phyloP scores from a whole-genome alignment of 2,888 invertebrate species.

The Gasteruption jaculator region DNA sequence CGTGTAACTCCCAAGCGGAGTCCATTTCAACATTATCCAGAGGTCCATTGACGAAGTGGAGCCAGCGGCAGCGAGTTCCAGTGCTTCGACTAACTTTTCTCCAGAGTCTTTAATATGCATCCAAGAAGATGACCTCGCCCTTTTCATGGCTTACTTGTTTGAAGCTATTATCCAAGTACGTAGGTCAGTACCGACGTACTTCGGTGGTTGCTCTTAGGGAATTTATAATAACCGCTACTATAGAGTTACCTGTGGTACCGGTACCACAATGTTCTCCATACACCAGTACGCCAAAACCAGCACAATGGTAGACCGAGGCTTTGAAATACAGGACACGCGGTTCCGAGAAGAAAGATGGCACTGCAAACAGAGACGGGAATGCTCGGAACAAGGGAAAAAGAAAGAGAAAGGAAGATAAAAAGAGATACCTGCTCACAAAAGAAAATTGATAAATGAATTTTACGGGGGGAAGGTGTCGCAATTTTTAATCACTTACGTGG shows the following conservation, averaged over 20 bases:
- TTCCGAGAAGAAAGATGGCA: not conserved
- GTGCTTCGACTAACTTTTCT: slow-evolving; percentile 12
- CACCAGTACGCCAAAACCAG: not conserved
- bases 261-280: not conserved
- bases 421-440: too few relatives aligned
- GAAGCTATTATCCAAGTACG: slow-evolving; percentile 37
- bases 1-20: too few relatives aligned
- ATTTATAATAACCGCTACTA: slow-evolving; percentile 31
- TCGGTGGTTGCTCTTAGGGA: too few relatives aligned
- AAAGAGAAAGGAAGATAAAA: too few relatives aligned
- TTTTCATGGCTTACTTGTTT: slow-evolving; percentile 38
- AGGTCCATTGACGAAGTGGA: too few relatives aligned
- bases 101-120: slow-evolving; percentile 42
- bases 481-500: too few relatives aligned
- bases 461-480: too few relatives aligned
- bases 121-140: slow-evolving; percentile 40
- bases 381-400: too few relatives aligned
- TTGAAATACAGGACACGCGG: slow-evolving; percentile 12
- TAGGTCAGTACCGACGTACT: too few relatives aligned
- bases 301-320: slow-evolving; percentile 8
- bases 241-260: slow-evolving; percentile 13
- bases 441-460: too few relatives aligned
- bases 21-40: too few relatives aligned
- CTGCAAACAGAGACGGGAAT: too few relatives aligned
- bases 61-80: slow-evolving; percentile 20